Conservation (phyloP, 2,888 invertebrate genomes). For the Aphodius granarius region DNA sequence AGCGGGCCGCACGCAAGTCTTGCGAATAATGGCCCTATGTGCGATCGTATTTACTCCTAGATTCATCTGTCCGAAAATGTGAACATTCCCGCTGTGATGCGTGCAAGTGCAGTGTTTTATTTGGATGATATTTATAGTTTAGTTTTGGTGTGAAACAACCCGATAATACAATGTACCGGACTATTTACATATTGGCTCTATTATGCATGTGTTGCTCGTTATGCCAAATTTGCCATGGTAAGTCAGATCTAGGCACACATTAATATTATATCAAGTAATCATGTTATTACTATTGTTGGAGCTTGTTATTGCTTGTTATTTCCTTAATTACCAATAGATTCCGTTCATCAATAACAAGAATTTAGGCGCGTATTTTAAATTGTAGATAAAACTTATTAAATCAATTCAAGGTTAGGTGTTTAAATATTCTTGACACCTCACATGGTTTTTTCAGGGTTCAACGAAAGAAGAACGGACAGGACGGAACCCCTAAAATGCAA, state of each 20-base stretch:
- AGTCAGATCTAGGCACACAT: slow-evolving; percentile 19
- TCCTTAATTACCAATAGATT: not conserved
- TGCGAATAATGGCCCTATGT: not conserved
- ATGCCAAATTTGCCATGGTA: slow-evolving; percentile 46
- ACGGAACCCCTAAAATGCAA: slow-evolving; percentile 70
- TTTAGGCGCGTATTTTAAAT: slow-evolving; percentile 11
- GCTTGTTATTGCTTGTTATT: too few species aligned
- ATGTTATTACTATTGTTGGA: too few species aligned
- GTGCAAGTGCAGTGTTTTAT: slow-evolving; percentile 16
- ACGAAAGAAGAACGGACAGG: slow-evolving; percentile 36
- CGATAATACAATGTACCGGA: slow-evolving; percentile 41
- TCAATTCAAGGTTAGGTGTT: slow-evolving; percentile 26
- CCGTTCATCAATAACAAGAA: not conserved
- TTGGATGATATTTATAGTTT: slow-evolving; percentile 20
- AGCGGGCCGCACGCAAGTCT: not conserved
- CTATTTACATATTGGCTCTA: slow-evolving; percentile 41
- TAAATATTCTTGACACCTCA: slow-evolving; percentile 10
- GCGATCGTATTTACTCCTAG: not conserved
- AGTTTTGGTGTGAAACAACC: slow-evolving; percentile 17
- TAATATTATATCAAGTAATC: not conserved
- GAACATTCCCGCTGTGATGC: slow-evolving; percentile 36
- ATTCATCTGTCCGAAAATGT: slow-evolving; percentile 31
- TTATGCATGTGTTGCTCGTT: slow-evolving; percentile 44
- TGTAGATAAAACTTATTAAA: slow-evolving; percentile 22
- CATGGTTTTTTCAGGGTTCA: slow-evolving; percentile 56